A percentile compares a stretch with the other conserved stretches of the same genome.
Evolutionary conservation across 23 tunicate genomes (phyloP).

Genomic region (Ascidia mentula): DNA sequence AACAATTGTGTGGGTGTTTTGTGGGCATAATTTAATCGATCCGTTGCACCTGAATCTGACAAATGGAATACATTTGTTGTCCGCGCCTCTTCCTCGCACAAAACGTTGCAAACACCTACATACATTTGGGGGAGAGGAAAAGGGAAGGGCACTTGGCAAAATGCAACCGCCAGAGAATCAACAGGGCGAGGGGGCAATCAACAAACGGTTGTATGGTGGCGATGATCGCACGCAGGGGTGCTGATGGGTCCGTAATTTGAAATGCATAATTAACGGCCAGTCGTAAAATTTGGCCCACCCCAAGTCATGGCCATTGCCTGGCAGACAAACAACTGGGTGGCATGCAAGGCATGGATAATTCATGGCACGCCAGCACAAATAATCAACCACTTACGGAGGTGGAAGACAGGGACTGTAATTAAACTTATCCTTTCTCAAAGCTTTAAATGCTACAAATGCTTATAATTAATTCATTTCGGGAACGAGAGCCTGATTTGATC

Average conservation of each 20-base stretch:
- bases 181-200: too few species aligned
- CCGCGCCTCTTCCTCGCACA: too few species aligned
- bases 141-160: too few species aligned
- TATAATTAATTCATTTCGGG: constrained; percentile 1
- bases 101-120: too few species aligned
- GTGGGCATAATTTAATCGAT: too few species aligned
- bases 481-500: neutral
- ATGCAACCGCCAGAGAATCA: too few species aligned
- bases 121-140: too few species aligned
- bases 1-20: too few species aligned
- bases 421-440: neutral
- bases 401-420: neutral
- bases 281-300: neutral
- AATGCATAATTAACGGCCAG: constrained; percentile 4
- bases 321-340: neutral
- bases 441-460: constrained; percentile 2
- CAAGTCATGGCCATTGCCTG: constrained; percentile 8
- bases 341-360: neutral
- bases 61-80: too few species aligned
- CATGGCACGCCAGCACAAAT: constrained; percentile 11
- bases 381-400: neutral
- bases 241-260: neutral
- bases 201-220: too few species aligned
- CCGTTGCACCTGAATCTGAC: too few species aligned
- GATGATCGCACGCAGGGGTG: neutral